These are phyloP conservation scores for Himalopsyche kuldschensis DNA, from an alignment of 2,888 invertebrate genomes.

Conservation along the genomic window DNA sequence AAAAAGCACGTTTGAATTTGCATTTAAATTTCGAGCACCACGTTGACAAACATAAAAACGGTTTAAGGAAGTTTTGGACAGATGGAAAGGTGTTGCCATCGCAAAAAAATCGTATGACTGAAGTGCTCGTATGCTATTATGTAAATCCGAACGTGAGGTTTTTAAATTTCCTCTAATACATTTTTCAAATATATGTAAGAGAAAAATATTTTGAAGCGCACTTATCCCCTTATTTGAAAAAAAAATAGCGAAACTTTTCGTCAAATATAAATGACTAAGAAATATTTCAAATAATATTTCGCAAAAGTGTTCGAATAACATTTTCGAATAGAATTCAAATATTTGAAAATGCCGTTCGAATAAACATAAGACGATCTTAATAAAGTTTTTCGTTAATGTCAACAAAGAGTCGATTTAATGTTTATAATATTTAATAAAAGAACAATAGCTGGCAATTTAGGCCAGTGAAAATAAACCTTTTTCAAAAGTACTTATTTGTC, in stretches of 20 bases:
- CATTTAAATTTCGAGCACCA: background rate
- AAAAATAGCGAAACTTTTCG: background rate
- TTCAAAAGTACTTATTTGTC: too few species aligned
- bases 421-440: too few species aligned
- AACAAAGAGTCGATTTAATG: too few species aligned
- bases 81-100: background rate
- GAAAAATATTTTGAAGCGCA: background rate
- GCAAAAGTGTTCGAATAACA: too few species aligned
- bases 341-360: too few species aligned
- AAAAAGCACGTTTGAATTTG: background rate
- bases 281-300: too few species aligned
- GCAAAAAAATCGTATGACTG: background rate
- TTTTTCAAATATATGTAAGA: background rate
- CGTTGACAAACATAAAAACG: background rate
- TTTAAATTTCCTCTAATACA: background rate
- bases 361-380: too few species aligned
- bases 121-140: background rate
- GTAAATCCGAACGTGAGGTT: background rate
- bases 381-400: too few species aligned
- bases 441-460: too few species aligned
- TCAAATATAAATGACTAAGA: too few species aligned
- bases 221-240: background rate
- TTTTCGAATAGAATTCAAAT: too few species aligned
- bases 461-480: too few species aligned
- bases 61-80: background rate